Conservation (phyloP, 1,140 invertebrate species). For the Parasteatoda tepidariorum region DNA sequence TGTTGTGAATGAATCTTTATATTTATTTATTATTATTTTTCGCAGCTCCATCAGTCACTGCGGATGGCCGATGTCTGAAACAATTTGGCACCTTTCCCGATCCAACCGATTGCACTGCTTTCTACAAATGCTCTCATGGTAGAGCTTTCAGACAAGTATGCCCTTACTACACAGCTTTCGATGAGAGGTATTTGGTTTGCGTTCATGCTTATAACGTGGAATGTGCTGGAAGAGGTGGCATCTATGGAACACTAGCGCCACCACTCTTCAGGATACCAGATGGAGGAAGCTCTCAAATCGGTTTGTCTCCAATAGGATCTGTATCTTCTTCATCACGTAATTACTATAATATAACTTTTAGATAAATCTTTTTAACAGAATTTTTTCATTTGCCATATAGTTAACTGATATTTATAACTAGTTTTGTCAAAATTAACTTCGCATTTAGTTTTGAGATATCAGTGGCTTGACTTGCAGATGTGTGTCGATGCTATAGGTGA, state of each 20-base stretch:
- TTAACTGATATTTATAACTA: too few relatives aligned
- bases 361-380: too few relatives aligned
- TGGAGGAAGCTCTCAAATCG: background rate
- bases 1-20: too few relatives aligned
- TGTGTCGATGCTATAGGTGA: too few relatives aligned
- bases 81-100: slow-evolving; percentile 91
- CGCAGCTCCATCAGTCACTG: slow-evolving; percentile 33
- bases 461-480: too few relatives aligned
- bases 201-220: slow-evolving; percentile 39
- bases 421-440: too few relatives aligned
- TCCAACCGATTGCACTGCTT: slow-evolving; percentile 88
- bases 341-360: background rate
- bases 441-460: too few relatives aligned
- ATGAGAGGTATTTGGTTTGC: slow-evolving; percentile 67
- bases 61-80: slow-evolving; percentile 45
- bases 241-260: slow-evolving; percentile 46
- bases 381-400: too few relatives aligned
- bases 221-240: slow-evolving; percentile 41
- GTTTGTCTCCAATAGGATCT: background rate
- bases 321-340: slow-evolving; percentile 18
- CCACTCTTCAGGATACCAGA: slow-evolving; percentile 14
- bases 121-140: slow-evolving; percentile 97
- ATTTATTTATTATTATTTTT: background rate
- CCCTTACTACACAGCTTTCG: slow-evolving; percentile 92
- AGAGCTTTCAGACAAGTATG: slow-evolving; percentile 92